Conservation (phyloP, 2,888 invertebrate species). For the Philereme vetulata region DNA sequence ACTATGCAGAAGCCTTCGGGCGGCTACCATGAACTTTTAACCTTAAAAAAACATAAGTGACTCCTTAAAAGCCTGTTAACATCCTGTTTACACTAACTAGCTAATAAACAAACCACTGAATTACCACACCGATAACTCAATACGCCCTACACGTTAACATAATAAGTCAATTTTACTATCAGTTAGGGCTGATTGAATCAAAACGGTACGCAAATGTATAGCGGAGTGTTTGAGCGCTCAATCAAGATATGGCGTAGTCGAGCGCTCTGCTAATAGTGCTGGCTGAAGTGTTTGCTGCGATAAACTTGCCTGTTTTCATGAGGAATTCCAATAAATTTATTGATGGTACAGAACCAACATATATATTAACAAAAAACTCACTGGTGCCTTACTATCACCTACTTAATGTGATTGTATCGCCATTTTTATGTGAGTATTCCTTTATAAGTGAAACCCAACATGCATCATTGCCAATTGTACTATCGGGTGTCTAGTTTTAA, state of each 20-base stretch:
- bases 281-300: slow-evolving; percentile 39
- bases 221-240: slow-evolving; percentile 61
- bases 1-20: no score
- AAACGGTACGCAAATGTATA: slow-evolving; percentile 50
- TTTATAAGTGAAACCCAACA: no score
- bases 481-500: no score
- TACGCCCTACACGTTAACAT: background rate
- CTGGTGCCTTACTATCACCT: no score
- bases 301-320: background rate
- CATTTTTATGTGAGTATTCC: no score
- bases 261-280: slow-evolving; percentile 53
- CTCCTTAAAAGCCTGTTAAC: no score
- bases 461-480: no score
- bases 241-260: slow-evolving; percentile 68
- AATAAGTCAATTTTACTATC: slow-evolving; percentile 24
- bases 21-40: no score
- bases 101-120: background rate
- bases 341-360: background rate
- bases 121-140: slow-evolving; percentile 3
- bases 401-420: no score
- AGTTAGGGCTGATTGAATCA: slow-evolving; percentile 45
- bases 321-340: slow-evolving; percentile 2
- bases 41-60: no score
- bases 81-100: no score
- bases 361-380: no score